phyloP scores from a whole-genome alignment of 2,888 invertebrate species.

The Molorchus minor region DNA sequence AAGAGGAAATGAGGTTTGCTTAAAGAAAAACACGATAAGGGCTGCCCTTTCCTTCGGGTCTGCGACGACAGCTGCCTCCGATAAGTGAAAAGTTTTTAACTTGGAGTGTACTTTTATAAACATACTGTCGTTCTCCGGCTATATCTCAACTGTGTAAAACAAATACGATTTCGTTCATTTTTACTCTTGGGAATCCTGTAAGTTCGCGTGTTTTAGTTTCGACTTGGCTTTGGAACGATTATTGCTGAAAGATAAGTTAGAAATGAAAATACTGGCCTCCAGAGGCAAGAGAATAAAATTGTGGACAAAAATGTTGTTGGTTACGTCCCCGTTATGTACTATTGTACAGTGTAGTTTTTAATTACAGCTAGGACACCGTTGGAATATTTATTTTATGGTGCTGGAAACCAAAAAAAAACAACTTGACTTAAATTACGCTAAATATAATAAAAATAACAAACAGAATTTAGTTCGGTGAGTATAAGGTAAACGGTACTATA shows the following conservation, averaged over 20 bases:
- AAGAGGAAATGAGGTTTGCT: not conserved
- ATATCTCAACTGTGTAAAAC: not conserved
- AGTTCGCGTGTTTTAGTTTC: not conserved
- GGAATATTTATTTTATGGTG: too few relatives aligned
- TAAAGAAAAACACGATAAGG: not conserved
- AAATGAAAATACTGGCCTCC: too few relatives aligned
- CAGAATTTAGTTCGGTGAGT: too few relatives aligned
- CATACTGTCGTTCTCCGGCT: not conserved
- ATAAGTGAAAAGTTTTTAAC: conserved; percentile 6
- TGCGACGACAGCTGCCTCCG: conserved; percentile 3
- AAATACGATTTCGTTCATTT: conserved; percentile 4
- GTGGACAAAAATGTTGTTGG: not conserved
- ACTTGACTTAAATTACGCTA: too few relatives aligned
- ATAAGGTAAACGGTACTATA: too few relatives aligned
- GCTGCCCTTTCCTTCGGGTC: not conserved
- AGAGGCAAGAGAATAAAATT: not conserved
- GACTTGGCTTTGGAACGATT: not conserved
- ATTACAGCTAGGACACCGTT: too few relatives aligned
- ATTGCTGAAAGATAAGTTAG: not conserved
- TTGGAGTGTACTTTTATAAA: not conserved
- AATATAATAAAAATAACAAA: too few relatives aligned
- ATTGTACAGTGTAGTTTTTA: too few relatives aligned
- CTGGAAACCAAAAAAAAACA: too few relatives aligned
- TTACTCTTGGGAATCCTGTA: not conserved
- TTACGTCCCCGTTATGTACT: too few relatives aligned